Evolutionary conservation across 2,888 invertebrate species (phyloP), one percentile per base, ranked within the genome.

Genomic region (Protophormia terraenovae): DNA sequence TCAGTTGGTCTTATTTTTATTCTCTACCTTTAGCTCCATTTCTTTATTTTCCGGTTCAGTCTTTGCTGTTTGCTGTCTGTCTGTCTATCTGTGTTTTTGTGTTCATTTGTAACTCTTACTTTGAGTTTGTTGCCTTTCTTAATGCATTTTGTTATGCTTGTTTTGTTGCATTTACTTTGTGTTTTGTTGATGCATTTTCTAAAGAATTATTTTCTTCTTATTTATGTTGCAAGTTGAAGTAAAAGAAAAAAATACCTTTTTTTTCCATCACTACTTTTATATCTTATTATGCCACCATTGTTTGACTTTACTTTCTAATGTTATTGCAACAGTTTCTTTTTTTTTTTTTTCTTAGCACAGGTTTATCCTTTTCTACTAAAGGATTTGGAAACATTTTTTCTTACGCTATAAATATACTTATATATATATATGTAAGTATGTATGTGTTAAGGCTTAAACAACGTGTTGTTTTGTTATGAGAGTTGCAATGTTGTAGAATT

Each of bases 291-390:
- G 24, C 6, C 50, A 32, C 12, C 62, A 60, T 71, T 84, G 66
- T 84, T 84, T 73, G 67, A 3, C 77, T 81, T 81, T 78, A 73
- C 82, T 85, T 72, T 75, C 60, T 84, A 73, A 78, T 79, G 82
- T 79, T 82, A 75, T 82, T 71, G 82, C 82, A 78, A 85, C 85
- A 85, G 82, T 75, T 78, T 84, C 76, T 64, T 67, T 16, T 22
- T 29, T 16, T 35, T 66, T 62, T 32, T 69, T 47, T 53, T 53
- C 50, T 35, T 38, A 45, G 64, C 75, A 69, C 45, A n/a, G 67
- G 62, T 66, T 66, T n/a, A n/a, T n/a, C n/a, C n/a, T n/a, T n/a
- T n/a, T n/a, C n/a, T n/a, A n/a, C n/a, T n/a, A n/a, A n/a, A n/a
- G n/a, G n/a, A n/a, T n/a, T n/a, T n/a, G n/a, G n/a, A n/a, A n/a